Base-by-base conservation (phyloP, 2,113 vertebrate species). In the Phyllostomus discolor region DNA sequence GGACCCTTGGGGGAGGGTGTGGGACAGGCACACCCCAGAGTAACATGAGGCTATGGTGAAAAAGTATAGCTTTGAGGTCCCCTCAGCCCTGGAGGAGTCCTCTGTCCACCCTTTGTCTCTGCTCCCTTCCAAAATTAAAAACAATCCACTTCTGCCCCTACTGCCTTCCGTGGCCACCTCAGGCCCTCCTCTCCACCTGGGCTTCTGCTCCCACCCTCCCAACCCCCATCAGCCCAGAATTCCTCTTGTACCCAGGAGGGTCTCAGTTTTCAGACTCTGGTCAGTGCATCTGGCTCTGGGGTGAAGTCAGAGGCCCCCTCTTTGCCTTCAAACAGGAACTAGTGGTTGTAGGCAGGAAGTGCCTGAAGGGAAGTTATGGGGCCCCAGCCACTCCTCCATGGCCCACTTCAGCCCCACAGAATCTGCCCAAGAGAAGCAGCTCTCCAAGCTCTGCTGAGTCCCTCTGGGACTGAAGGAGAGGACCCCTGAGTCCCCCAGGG, bases 301-400 rank as follows among this genome's bases (percentile, higher is more conserved):
- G 50, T 38, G 10, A 89, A 90, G 83, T 70, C 46, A 35, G 66
- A 0, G 1, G 31, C 86, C 43, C 31, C 81, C 16, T 50, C 14
- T 52, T 72, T 75, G 83, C 64, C 82, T 52, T 97, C 87, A 97
- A 95, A 96, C 94, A 94, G 96, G 94, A 98, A 98, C 96, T 70
- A 48, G 95, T 67, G 85, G 96, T 92, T 95, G 41, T 28, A 62
- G 69, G 46, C 92, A 96, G 96, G 96, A 98, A 97, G 87, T 94
- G 46, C 38, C 82, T 79, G 28, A 95, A 88, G 57, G 94, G 97
- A 97, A 98, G 93, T 90, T 52, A 66, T 19, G 41, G 66, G 83
- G 59, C 94, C 94, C 50, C 33, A 88, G 52, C 86, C 2, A 2
- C 20, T n/a, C 59, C 35, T 54, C 48, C 17, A 2, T 31, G 54